Evolutionary conservation across 2,797 vertebrate genomes (phyloP), one percentile per base, ranked within the genome.

Genomic region (Picus viridis): DNA sequence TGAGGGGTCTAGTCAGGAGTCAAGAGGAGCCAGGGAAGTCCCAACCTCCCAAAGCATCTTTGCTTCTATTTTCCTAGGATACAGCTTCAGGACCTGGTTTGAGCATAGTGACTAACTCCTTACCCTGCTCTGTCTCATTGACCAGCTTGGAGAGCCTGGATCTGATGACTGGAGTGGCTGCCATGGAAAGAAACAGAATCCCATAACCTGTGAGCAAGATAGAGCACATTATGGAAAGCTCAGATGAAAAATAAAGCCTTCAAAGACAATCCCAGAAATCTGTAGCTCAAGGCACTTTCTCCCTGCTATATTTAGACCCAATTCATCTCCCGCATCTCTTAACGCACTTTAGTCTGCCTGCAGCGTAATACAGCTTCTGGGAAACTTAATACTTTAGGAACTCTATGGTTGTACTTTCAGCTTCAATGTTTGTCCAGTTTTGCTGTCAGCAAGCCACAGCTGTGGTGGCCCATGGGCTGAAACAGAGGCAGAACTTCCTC

Each of bases 111-210:
- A 13, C 2, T 15, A 45, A 78, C 16, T 19, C 18, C 98, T 98
- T 92, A 99, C 99, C 99, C 95, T 99, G 99, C 53, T 99, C 98
- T 1, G 97, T 98, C n/a, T 98, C 93, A 8, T 97, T 96, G 90
- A 99, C 99, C 96, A 99, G 88, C 94, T 98, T 99, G 78, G 99
- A 99, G 74, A 99, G 97, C 96, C 99, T 99, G 82, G 99, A 98
- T 94, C 99, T 98, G 92, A 99, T 96, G 81, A 99, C 97, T 17
- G 99, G 99, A 7, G 98, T 99, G 6, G 95, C 68, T 29, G 98
- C 97, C 98, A 99, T 97, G 8, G 98, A 98, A 88, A 99, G 97
- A 91, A 99, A 99, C 53, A 98, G 97, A 73, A 99, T 89, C 15
- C 98, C 98, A 1, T 99, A 99, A 56, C 99, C 99, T 99, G 97